Evolutionary conservation across 2,888 invertebrate species (phyloP).

Genomic region (Eupeodes luniger): DNA sequence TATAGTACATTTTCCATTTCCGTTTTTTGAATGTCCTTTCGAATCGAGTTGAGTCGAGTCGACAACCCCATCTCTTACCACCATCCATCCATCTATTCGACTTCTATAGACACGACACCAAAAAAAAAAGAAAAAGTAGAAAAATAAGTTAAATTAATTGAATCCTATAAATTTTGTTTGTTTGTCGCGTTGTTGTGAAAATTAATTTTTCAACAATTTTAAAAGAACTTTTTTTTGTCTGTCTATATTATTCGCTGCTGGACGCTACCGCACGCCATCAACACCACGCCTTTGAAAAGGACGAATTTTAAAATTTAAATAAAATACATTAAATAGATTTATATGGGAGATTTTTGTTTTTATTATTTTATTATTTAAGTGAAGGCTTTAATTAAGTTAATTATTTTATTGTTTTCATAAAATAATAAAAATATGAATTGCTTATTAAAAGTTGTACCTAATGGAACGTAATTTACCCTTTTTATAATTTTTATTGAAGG

Average conservation of each 20-base stretch:
- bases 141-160: conserved; percentile 56
- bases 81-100: neutral
- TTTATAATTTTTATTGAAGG: too few relatives aligned
- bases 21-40: neutral
- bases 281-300: neutral
- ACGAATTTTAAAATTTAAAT: conserved; percentile 10
- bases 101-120: neutral
- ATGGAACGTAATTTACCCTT: too few relatives aligned
- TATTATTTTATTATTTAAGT: conserved; percentile 16
- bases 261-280: neutral
- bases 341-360: neutral
- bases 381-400: neutral
- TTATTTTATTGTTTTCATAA: neutral
- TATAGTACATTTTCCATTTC: conserved; percentile 13
- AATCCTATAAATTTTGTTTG: conserved; percentile 59
- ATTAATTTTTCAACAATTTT: conserved; percentile 36
- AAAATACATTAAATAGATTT: conserved; percentile 2
- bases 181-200: conserved; percentile 36
- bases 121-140: neutral
- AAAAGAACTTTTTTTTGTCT: conserved; percentile 15
- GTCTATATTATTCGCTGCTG: neutral
- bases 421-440: neutral
- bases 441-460: neutral
- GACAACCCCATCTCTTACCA: neutral
- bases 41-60: neutral